Evolutionary conservation across 53 echinoderm and acorn worm genomes (phyloP), one percentile per base, ranked within the genome.

Genomic region (Apostichopus leukothele): DNA sequence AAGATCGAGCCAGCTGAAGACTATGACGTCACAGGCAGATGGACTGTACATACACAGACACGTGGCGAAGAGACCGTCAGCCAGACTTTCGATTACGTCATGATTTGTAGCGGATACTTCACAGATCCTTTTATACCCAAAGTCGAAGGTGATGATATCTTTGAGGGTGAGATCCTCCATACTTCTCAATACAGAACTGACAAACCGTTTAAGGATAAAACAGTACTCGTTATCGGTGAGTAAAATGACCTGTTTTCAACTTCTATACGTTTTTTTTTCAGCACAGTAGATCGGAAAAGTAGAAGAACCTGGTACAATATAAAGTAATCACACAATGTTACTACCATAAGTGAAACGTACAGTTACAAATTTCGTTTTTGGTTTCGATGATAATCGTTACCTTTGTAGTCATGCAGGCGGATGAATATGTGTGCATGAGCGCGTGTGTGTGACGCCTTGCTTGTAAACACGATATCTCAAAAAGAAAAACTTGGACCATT

Each of bases 161-260:
- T 94, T 75, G 53, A 78, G 3, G 96, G 96, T 19, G 83, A 92
- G 55, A 88, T 94, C 67, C 5, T 80, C 0, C 96, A 96, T 61
- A 93, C 94, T 83, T 88, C 90, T 55, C 83, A 89, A 20, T 96
- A 91, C 88, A 77, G 92, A 59, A 91, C 73, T n/a, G 88, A 89
- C 5, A 86, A 91, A 54, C 60, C 77, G 13, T 96, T 84, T 89
- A 94, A 84, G 0, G 92, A 90, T 39, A 94, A 94, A 79, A 96
- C 87, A 14, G 94, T 96, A 60, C 84, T 96, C 7, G 94, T 96
- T 76, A 90, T 96, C 18, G 96, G 96, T 94, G 77, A 91, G 92
- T 68, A 19, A 25, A 25, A 25, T 25, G 25, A 25, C 25, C 25
- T 25, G 25, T 25, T 25, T 25, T 25, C 25, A 25, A 25, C 25